Percentiles rank a stretch among this genome's conserved stretches.
These are phyloP conservation scores for Eremobia ochroleuca DNA, from an alignment of 2,888 invertebrate species.

Conservation along the genomic window DNA sequence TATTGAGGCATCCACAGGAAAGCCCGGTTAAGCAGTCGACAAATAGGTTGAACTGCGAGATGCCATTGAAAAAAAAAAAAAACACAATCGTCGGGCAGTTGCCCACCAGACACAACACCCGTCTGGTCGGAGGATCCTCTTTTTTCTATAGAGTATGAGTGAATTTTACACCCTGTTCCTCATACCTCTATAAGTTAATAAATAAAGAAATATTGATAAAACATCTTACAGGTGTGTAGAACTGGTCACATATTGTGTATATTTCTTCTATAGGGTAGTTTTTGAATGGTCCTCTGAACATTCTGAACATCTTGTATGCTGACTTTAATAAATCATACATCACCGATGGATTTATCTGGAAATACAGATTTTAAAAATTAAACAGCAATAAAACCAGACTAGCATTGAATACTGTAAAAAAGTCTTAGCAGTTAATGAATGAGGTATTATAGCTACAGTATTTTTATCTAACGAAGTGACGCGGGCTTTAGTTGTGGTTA, in stretches of 20 bases:
- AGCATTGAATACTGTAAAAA: background rate
- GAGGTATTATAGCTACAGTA: background rate
- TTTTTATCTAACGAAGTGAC: background rate
- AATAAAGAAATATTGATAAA: background rate
- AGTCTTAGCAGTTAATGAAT: background rate
- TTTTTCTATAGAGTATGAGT: background rate
- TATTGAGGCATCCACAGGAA: too few relatives aligned
- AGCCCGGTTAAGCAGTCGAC: too few relatives aligned
- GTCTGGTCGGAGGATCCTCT: too few relatives aligned
- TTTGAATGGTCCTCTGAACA: slow-evolving; percentile 95
- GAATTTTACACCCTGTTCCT: background rate
- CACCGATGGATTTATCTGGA: slow-evolving; percentile 86
- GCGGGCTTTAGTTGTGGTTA: background rate
- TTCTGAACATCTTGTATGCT: slow-evolving; percentile 96
- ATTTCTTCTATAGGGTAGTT: slow-evolving; percentile 92
- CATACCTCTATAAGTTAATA: background rate
- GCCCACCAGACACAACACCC: background rate
- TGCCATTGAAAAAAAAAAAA: too few relatives aligned
- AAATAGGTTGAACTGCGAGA: too few relatives aligned
- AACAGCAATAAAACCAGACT: background rate
- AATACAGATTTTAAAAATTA: slow-evolving; percentile 32
- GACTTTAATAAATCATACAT: slow-evolving; percentile 85
- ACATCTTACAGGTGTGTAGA: slow-evolving; percentile 93
- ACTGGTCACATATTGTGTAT: slow-evolving; percentile 94
- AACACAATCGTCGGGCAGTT: background rate